Base-by-base conservation (phyloP, 92 coral and sea anemone species). In the Porites cylindrica region DNA sequence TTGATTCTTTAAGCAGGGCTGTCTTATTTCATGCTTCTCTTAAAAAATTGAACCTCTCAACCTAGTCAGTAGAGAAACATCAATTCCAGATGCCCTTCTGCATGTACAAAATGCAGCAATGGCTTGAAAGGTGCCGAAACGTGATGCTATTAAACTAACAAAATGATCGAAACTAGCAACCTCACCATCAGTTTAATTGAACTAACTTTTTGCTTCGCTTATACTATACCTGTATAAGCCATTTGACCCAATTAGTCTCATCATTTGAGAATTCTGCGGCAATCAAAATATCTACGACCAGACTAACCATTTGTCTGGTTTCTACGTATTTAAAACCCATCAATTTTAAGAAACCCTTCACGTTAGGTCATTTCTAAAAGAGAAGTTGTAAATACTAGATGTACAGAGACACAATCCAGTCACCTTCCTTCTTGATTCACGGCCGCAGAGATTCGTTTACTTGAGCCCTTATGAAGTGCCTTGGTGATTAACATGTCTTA, bases 241-340 rank as follows among this genome's bases (percentile, higher is more conserved):
- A 54, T 54, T 81, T 70, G 77, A 67, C 17, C 8, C 38, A 43
- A 38, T 12, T 13, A 47, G n/a, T 65, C 21, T 80, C 43, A 52
- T 50, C 62, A 20, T 26, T 2, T 52, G 16, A 43, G 32, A 68
- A 17, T 7, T 23, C 51, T 69, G 18, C 67, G 17, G 76, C 61
- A 58, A 70, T 81, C 17, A 58, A 70, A 47, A 12, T 58, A 8
- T 17, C 9, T 56, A 52, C 29, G 59, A 18, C 77, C n/a, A 54
- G 19, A 56, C 16, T 56, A 8, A 70, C 51, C 52, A 67, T 43
- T 70, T 59, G 70, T 58, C 68, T 82, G 71, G 70, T 26, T 51
- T 54, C 29, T 56, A 59, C 83, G 54, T 67, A 81, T 53, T 81
- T 24, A 81, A 81, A 56, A 70, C 85, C 60, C 86, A 38, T 58